A percentile compares a stretch with the other conserved stretches of the same genome.
These are phyloP conservation scores for Semibalanus balanoides DNA, from an alignment of 1,140 invertebrate genomes.

Conservation along the genomic window DNA sequence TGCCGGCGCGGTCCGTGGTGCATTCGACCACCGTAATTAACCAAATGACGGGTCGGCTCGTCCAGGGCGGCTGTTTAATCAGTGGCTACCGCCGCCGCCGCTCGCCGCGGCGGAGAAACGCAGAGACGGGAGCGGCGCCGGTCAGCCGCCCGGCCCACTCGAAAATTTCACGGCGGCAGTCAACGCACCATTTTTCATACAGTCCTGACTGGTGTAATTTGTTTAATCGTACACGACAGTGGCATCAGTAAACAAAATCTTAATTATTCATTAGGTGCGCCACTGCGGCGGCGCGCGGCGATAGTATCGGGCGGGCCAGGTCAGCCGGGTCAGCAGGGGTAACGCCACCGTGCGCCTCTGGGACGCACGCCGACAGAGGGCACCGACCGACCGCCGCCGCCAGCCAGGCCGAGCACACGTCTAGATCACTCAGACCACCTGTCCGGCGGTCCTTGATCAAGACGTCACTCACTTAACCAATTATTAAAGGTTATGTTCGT, in stretches of 20 bases:
- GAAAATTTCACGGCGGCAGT: neutral
- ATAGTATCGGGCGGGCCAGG: neutral
- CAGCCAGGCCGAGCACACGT: too few relatives aligned
- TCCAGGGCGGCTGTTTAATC: neutral
- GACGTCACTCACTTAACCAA: too few relatives aligned
- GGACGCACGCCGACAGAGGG: neutral
- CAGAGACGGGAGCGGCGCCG: neutral
- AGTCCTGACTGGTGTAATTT: neutral
- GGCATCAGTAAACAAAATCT: constrained; percentile 1
- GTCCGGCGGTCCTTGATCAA: too few relatives aligned
- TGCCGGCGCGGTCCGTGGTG: too few relatives aligned
- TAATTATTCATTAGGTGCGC: constrained; percentile 2
- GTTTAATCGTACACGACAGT: neutral
- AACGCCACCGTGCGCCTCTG: neutral
- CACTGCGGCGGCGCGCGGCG: neutral
- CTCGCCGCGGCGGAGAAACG: neutral
- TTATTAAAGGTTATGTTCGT: too few relatives aligned
- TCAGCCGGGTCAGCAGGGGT: neutral
- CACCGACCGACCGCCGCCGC: neutral
- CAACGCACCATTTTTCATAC: neutral
- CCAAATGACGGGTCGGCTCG: neutral
- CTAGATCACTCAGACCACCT: too few relatives aligned
- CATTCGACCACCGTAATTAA: neutral
- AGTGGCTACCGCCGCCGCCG: neutral
- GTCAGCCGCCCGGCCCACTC: neutral